Evolutionary conservation across 2,113 vertebrate genomes (phyloP).

Genomic region (Apteryx mantelli): DNA sequence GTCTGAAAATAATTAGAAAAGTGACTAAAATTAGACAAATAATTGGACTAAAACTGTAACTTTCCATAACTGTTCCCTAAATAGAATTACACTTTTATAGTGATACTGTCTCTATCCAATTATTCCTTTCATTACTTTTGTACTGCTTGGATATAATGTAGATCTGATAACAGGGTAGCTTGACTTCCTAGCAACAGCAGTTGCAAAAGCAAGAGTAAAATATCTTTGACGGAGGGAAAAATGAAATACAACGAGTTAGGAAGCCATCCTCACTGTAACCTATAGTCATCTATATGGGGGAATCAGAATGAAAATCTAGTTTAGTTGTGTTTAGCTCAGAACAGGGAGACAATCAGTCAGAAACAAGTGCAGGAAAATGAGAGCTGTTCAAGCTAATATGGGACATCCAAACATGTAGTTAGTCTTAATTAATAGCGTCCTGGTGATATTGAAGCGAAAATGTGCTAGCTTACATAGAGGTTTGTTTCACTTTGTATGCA

Average conservation of each 20-base stretch:
- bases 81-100: neutral
- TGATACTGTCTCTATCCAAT: neutral
- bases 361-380: neutral
- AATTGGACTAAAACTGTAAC: neutral
- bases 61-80: neutral
- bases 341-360: neutral
- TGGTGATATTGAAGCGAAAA: neutral
- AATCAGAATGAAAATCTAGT: neutral
- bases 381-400: neutral
- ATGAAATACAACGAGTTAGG: neutral
- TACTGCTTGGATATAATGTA: neutral
- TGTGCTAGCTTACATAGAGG: neutral
- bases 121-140: neutral
- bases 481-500: neutral
- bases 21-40: neutral
- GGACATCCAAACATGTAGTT: rapidly evolving
- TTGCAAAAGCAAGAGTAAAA: neutral
- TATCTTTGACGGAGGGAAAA: neutral
- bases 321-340: neutral
- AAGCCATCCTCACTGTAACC: neutral
- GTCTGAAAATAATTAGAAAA: neutral
- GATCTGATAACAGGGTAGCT: neutral
- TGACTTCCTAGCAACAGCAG: neutral
- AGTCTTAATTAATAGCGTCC: neutral
- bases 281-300: neutral